A percentile compares a stretch with the other conserved stretches of the same genome.
These are phyloP conservation scores for Gasterosteus nipponicus DNA, from an alignment of 2,113 vertebrate species.

Conservation along the genomic window DNA sequence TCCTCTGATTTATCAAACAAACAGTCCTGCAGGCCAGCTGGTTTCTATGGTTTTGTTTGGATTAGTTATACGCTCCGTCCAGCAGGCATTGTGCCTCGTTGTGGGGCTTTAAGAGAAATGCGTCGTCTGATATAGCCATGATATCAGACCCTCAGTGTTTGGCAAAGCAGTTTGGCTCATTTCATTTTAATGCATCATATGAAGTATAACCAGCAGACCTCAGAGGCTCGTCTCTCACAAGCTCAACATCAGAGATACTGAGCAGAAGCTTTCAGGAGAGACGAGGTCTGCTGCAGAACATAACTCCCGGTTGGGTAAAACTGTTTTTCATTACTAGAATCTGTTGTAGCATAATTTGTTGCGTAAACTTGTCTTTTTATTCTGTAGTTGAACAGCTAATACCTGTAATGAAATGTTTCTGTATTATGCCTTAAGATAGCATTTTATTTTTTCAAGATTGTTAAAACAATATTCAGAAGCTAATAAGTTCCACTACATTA, in stretches of 20 bases:
- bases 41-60: slow-evolving; percentile 26
- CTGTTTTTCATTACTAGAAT: slow-evolving; percentile 2
- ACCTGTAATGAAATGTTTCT: neutral
- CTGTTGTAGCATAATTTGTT: neutral
- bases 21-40: slow-evolving; percentile 33
- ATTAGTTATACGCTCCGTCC: slow-evolving; percentile 32
- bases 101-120: slow-evolving; percentile 45
- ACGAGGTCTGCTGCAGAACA: slow-evolving; percentile 18
- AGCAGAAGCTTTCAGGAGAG: slow-evolving; percentile 28
- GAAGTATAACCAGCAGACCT: slow-evolving; percentile 34
- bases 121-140: slow-evolving; percentile 54
- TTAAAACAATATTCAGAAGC: neutral
- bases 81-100: slow-evolving; percentile 42
- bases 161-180: slow-evolving; percentile 41
- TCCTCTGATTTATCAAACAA: slow-evolving; percentile 18
- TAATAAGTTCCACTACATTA: neutral
- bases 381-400: neutral
- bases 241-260: slow-evolving; percentile 23
- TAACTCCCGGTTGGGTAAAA: slow-evolving; percentile 45
- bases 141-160: slow-evolving; percentile 63
- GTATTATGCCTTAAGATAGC: neutral
- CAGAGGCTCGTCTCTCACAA: slow-evolving; percentile 32
- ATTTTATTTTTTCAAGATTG: neutral
- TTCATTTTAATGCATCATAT: slow-evolving; percentile 39
- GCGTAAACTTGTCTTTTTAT: neutral